Evolutionary conservation across 2,888 invertebrate genomes (phyloP).

Genomic region (Drosophila mayaguana): DNA sequence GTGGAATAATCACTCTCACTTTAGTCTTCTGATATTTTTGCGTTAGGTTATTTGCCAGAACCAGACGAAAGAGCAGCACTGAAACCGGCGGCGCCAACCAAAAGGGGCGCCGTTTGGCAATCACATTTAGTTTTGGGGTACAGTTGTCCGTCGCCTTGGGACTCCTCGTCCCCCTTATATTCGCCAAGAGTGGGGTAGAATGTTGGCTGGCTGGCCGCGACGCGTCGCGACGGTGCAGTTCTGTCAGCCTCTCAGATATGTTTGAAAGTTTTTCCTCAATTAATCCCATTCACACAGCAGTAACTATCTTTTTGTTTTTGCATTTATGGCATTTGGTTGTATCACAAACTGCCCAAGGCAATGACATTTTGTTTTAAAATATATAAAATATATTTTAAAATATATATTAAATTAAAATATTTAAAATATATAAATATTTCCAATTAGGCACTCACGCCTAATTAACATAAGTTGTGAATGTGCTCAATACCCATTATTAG

Average conservation of each 20-base stretch:
- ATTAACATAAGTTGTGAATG: neutral
- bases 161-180: constrained; percentile 2
- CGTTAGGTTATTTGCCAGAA: constrained; percentile 38
- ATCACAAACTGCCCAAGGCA: neutral
- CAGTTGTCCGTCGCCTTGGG: constrained; percentile 14
- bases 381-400: too few species aligned
- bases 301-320: neutral
- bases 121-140: constrained; percentile 66
- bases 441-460: neutral
- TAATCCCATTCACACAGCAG: constrained; percentile 8
- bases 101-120: constrained; percentile 72
- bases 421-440: too few species aligned
- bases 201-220: constrained; percentile 4
- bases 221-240: constrained; percentile 7
- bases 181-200: constrained; percentile 14
- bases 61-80: constrained; percentile 18
- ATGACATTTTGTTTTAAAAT: neutral
- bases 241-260: constrained; percentile 12
- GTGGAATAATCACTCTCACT: constrained; percentile 3
- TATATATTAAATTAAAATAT: too few species aligned
- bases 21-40: constrained; percentile 37
- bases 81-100: constrained; percentile 45
- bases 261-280: constrained; percentile 21
- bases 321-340: neutral
- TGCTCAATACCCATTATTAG: neutral